Percentiles rank a stretch among this genome's conserved stretches.
Evolutionary conservation across 2,888 invertebrate genomes (phyloP).

Genomic region (Scaptomyza caliginosa): DNA sequence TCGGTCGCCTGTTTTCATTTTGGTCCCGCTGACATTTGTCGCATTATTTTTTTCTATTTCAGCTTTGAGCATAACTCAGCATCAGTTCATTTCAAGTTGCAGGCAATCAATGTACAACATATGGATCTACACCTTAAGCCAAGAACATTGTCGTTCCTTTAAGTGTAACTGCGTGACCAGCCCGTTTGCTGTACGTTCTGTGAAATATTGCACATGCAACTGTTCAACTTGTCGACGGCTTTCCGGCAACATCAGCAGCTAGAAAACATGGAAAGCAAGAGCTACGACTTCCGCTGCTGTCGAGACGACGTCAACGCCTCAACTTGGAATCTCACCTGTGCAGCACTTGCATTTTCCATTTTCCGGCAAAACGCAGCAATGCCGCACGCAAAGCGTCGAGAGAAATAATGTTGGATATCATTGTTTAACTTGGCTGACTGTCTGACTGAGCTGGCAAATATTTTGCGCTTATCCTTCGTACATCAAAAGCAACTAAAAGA

Average conservation of each 20-base stretch:
- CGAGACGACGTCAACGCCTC: constrained; percentile 50
- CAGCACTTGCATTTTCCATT: constrained; percentile 78
- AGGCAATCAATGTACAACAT: constrained; percentile 54
- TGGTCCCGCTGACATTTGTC: constrained; percentile 68
- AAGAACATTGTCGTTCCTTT: background rate
- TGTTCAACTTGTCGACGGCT: constrained; percentile 63
- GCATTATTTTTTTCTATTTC: constrained; percentile 62
- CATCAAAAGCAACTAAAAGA: constrained; percentile 43
- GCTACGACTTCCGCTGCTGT: constrained; percentile 65
- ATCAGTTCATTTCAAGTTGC: constrained; percentile 28
- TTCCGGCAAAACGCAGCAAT: constrained; percentile 45
- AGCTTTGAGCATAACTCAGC: constrained; percentile 15
- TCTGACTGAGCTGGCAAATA: constrained; percentile 69
- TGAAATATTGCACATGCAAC: constrained; percentile 65
- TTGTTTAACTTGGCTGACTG: constrained; percentile 57
- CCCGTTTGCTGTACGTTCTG: constrained; percentile 41
- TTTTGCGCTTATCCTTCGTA: constrained; percentile 70
- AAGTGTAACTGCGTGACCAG: constrained; percentile 23
- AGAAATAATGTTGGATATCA: constrained; percentile 59
- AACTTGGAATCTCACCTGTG: constrained; percentile 35
- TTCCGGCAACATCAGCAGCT: constrained; percentile 47
- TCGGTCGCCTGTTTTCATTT: constrained; percentile 27
- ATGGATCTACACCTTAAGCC: background rate
- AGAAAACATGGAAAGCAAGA: constrained; percentile 48
- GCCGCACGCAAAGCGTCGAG: constrained; percentile 22